phyloP scores from a whole-genome alignment of 2,113 vertebrate genomes.

The Hystrix brachyura region DNA sequence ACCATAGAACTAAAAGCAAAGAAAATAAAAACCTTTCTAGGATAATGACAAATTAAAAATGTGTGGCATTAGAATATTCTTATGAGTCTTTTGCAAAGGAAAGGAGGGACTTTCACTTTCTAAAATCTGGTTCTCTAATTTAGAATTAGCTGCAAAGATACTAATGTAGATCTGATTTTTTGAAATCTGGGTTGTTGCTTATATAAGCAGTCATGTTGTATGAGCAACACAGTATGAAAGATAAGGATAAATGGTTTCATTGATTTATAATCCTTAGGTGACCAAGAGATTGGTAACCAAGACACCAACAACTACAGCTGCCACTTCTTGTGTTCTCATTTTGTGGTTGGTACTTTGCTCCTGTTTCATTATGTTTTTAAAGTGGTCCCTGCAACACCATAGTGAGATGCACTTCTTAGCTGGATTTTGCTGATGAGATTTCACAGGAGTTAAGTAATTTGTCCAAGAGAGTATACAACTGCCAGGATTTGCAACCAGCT shows the following conservation, averaged over 20 bases:
- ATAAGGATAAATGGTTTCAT: background rate
- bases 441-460: background rate
- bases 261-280: background rate
- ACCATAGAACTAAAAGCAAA: slow-evolving; percentile 22
- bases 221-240: background rate
- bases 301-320: background rate
- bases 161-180: background rate
- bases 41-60: background rate
- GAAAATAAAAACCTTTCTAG: slow-evolving; percentile 35
- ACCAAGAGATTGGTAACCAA: background rate
- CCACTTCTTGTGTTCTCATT: background rate
- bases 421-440: background rate
- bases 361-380: background rate
- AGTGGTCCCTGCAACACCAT: background rate
- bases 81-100: background rate
- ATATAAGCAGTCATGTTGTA: background rate
- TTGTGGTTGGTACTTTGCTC: background rate
- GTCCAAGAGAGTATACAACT: background rate
- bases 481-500: background rate
- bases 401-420: background rate
- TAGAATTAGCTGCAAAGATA: background rate
- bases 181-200: background rate
- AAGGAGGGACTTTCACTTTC: background rate
- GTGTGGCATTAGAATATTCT: background rate
- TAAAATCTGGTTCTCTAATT: slow-evolving; percentile 34